A percentile compares a stretch with the other conserved stretches of the same genome.
Conservation (phyloP, 2,888 invertebrate genomes). For the Orchesellides sinensis region DNA sequence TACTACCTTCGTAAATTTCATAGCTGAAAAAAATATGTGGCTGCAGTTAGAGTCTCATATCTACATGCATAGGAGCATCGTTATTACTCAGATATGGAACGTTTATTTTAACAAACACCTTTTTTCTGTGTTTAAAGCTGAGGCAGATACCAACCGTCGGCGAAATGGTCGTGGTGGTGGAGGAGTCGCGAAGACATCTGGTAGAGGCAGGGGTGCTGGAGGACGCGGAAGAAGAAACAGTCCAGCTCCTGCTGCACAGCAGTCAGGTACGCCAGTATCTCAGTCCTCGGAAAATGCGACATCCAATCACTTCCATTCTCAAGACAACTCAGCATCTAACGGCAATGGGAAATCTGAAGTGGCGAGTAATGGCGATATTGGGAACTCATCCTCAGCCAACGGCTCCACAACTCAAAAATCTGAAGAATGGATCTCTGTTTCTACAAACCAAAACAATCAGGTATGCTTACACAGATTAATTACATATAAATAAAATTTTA, state of each 20-base stretch:
- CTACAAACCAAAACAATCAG: conserved; percentile 37
- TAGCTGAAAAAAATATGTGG: too few species aligned
- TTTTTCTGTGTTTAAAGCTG: conserved; percentile 35
- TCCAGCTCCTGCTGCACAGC: conserved; percentile 38
- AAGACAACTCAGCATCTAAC: conserved; percentile 23
- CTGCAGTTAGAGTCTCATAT: too few species aligned
- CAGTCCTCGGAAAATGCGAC: conserved; percentile 29
- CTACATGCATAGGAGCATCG: too few species aligned
- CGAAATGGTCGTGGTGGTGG: conserved; percentile 40
- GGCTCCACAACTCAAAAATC: conserved; percentile 35
- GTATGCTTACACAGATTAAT: conserved; percentile 17
- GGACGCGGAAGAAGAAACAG: conserved; percentile 51
- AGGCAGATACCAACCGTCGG: conserved; percentile 68
- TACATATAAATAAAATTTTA: not conserved
- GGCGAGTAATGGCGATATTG: conserved; percentile 30
- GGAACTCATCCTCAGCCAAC: conserved; percentile 20
- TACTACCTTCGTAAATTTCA: not conserved
- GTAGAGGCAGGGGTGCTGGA: conserved; percentile 55
- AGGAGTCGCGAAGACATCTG: conserved; percentile 49
- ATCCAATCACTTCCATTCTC: conserved; percentile 43
- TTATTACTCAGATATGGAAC: too few species aligned
- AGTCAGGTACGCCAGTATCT: conserved; percentile 17
- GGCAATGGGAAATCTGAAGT: conserved; percentile 40
- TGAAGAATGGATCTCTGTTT: conserved; percentile 35
- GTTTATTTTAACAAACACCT: not conserved